A percentile compares a stretch with the other conserved stretches of the same genome.
These are phyloP conservation scores for Oryzias celebensis DNA, from an alignment of 2,113 vertebrate species.

Conservation along the genomic window DNA sequence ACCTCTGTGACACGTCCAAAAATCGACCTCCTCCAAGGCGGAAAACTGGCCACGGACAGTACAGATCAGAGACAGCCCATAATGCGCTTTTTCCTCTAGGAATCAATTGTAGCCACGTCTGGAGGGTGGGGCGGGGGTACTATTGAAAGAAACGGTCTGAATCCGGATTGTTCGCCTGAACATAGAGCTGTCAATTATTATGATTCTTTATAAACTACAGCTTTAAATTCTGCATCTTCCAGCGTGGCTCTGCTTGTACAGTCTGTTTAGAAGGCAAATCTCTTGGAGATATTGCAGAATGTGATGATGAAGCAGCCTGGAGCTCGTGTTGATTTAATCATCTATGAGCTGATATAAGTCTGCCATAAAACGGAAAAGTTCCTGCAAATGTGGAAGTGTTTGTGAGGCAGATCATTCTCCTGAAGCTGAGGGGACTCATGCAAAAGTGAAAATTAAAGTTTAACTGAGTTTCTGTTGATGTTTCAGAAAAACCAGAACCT, in stretches of 20 bases:
- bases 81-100: conserved; percentile 63
- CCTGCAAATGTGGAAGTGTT: conserved; percentile 28
- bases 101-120: conserved; percentile 65
- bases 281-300: conserved; percentile 49
- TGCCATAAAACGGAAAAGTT: conserved; percentile 41
- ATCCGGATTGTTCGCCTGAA: conserved; percentile 17
- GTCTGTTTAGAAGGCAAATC: too few relatives aligned
- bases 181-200: conserved; percentile 7
- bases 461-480: conserved; percentile 8
- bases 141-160: conserved; percentile 50
- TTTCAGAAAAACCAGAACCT: too few relatives aligned
- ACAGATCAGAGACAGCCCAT: conserved; percentile 65
- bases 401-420: conserved; percentile 45
- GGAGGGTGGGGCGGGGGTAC: conserved; percentile 13
- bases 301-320: conserved; percentile 50
- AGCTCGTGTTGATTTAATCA: conserved; percentile 56
- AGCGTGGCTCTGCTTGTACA: too few relatives aligned
- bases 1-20: conserved; percentile 42
- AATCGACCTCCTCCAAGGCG: conserved; percentile 45
- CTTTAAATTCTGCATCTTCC: too few relatives aligned
- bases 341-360: conserved; percentile 53
- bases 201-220: too few relatives aligned
- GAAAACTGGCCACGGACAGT: conserved; percentile 67
- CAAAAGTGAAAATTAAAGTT: conserved; percentile 44
- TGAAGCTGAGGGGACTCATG: conserved; percentile 29